Base-by-base conservation (phyloP, 2,888 invertebrate species). In the Drosophila maculinotata region DNA sequence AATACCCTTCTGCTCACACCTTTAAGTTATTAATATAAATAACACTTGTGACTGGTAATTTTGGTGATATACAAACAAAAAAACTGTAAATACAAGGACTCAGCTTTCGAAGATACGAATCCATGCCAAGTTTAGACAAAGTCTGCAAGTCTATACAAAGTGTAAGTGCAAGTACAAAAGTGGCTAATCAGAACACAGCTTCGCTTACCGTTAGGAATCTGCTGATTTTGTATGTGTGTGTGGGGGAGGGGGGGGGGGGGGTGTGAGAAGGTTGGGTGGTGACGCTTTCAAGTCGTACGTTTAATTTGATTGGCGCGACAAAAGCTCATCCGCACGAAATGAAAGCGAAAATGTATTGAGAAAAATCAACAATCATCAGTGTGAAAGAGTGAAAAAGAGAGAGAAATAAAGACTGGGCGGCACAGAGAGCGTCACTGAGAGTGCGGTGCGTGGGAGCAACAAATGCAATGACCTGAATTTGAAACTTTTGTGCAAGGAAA, bases 391-490 rank as follows among this genome's bases (percentile, higher is more conserved):
- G 56, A 52, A 9, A 30, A 17, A 31, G 9, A 33, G 38, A 44
- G 45, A 45, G 45, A 9, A 12, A n/a, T 17, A 42, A 53, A 44
- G 38, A 41, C 45, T 12, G 47, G 3, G 33, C 25, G 35, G 25
- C 20, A 20, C 20, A 20, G 20, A 14, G 30, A 26, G 33, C 8
- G 44, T 5, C 25, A 23, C 14, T 14, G 26, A 45, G 44, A 58
- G 64, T 53, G 56, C 44, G 20, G n/a, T 67, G 56, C 41, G 56
- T 72, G 74, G 69, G 81, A 78, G 69, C 60, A 77, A 80, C 72
- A 81, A 87, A 86, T 86, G 87, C 88, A 88, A 78, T 86, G 86
- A 88, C 86, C 86, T 86, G 88, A 88, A 88, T 86, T 88, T 67
- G 54, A 65, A 68, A 64, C 68, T 63, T 69, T 77, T 76, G 69